Evolutionary conservation across 1,140 invertebrate species (phyloP).

Genomic region (Drosophila trapezifrons): DNA sequence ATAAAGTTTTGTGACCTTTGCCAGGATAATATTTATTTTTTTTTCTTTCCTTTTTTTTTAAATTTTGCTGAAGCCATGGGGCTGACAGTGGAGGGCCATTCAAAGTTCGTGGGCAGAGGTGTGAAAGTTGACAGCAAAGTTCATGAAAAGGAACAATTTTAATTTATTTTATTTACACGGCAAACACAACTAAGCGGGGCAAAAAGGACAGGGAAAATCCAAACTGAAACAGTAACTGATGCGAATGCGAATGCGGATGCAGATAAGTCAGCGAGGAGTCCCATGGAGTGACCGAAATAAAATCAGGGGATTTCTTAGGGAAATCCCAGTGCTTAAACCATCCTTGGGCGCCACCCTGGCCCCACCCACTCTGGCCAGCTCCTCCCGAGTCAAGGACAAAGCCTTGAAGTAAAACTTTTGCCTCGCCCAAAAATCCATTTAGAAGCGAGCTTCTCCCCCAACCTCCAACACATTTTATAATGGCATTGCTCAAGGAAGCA

Average conservation of each 20-base stretch:
- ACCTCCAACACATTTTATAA: slow-evolving; percentile 52
- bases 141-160: slow-evolving; percentile 59
- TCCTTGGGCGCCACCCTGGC: neutral
- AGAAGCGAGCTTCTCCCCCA: neutral
- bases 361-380: neutral
- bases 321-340: neutral
- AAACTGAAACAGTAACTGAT: slow-evolving; percentile 9
- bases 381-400: slow-evolving; percentile 34
- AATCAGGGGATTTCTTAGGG: neutral
- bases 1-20: slow-evolving; percentile 71
- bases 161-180: slow-evolving; percentile 67
- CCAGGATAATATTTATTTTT: slow-evolving; percentile 7
- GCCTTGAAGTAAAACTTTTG: slow-evolving; percentile 38
- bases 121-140: slow-evolving; percentile 70
- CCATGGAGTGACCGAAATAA: slow-evolving; percentile 11
- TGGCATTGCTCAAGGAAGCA: slow-evolving; percentile 49
- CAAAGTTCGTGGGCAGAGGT: slow-evolving; percentile 56
- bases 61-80: neutral
- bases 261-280: slow-evolving; percentile 7
- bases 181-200: slow-evolving; percentile 9
- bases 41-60: neutral
- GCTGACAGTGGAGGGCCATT: slow-evolving; percentile 34
- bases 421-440: slow-evolving; percentile 28
- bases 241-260: neutral
- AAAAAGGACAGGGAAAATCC: neutral